Base-by-base conservation (phyloP, 35 echinoderm and acorn worm species). In the Patiria miniata region DNA sequence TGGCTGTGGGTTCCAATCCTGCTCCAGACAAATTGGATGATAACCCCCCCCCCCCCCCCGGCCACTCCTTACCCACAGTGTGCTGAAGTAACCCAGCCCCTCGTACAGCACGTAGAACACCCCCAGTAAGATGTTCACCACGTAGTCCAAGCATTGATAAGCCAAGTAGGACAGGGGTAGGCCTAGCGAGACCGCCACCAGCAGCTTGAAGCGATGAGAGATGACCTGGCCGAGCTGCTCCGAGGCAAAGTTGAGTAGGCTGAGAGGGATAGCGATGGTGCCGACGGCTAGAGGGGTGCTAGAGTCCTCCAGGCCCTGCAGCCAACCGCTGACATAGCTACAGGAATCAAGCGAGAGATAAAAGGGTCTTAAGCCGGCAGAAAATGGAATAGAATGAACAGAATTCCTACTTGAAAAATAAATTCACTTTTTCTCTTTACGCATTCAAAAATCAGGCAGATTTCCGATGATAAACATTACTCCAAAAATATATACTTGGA, bases 251-350 rank as follows among this genome's bases (percentile, higher is more conserved):
- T 94, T 89, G 40, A 94, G 39, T 19, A 94, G 17, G 42, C 80
- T 89, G 28, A 94, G 34, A 16, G 92, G 92, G 39, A 94, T 90
- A 32, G 92, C 86, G 29, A 94, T 61, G 8, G 92, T 83, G 7
- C 92, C 92, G 0, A 94, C 92, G 2, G 86, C 39, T 77, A 94
- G 69, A 32, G 92, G 92, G 18, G 92, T 93, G 61, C 94, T 77
- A 14, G 94, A 92, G 37, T 93, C 87, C 73, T 92, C 79, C 28
- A 97, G 51, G 28, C 94, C 90, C 37, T 91, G 85, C 73, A 97
- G 86, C 94, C 94, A 97, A 61, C 90, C 91, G 68, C 84, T 82
- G 65, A 73, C 65, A 30, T 73, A 73, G 65, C 65, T 73, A 23
- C 29, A 2, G 65, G 26, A 33, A 59, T 83, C n/a, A n/a, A n/a